Evolutionary conservation across 1,140 invertebrate genomes (phyloP).

Genomic region (Musca domestica): DNA sequence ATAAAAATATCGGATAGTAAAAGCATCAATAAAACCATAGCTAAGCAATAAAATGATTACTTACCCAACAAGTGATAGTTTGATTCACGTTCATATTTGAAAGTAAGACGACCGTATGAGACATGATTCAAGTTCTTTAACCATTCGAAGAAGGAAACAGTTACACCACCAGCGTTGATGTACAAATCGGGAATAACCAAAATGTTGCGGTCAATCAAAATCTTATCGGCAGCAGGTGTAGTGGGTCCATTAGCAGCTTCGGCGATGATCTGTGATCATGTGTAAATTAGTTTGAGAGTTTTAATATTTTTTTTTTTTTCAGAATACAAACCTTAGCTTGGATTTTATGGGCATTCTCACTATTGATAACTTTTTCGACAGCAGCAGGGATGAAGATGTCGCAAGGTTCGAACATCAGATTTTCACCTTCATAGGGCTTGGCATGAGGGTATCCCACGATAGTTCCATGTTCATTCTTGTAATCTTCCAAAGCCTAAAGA

Average conservation of each 20-base stretch:
- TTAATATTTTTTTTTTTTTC: conserved; percentile 38
- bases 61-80: conserved; percentile 95
- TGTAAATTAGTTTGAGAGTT: not conserved
- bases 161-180: conserved; percentile 98
- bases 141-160: conserved; percentile 99
- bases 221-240: conserved; percentile 94
- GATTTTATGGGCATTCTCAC: conserved; percentile 87
- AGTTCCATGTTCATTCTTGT: conserved; percentile 84
- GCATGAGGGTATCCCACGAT: conserved; percentile 93
- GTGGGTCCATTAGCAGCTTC: conserved; percentile 99
- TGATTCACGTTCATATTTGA: conserved; percentile 98
- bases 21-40: no score
- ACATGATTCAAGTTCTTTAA: conserved; percentile 99
- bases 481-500: conserved; percentile 76
- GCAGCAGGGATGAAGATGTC: conserved; percentile 98
- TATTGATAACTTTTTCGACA: conserved; percentile 93
- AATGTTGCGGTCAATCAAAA: conserved; percentile 91
- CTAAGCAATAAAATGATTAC: no score
- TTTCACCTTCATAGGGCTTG: conserved; percentile 77
- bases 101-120: conserved; percentile 95
- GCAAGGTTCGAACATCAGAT: conserved; percentile 90
- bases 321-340: conserved; percentile 78
- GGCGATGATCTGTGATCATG: conserved; percentile 77
- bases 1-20: no score
- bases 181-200: conserved; percentile 97